Evolutionary conservation across 2,797 vertebrate genomes (phyloP), one percentile per base, ranked within the genome.

Genomic region (Rhinatrema bivittatum): DNA sequence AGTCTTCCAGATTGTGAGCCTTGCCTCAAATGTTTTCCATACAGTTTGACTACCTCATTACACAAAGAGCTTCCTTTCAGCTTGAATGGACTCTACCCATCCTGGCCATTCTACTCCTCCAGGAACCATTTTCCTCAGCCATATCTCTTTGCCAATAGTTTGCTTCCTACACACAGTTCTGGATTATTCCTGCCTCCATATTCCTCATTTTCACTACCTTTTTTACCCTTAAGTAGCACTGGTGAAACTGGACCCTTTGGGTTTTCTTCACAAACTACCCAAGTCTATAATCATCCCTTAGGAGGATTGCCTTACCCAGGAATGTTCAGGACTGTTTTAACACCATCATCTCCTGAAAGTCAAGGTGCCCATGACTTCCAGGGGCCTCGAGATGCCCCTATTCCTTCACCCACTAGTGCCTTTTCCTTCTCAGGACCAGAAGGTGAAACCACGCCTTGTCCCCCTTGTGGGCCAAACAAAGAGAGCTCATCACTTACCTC

Each of bases 371-470:
- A n/a, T n/a, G n/a, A n/a, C n/a, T n/a, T n/a, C n/a, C n/a, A n/a
- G n/a, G n/a, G n/a, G 27, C 13, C 9, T 5, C 5, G 17, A 18
- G 20, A 24, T 6, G 8, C n/a, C 5, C 13, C 48, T 13, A 26
- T 35, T 17, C 20, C 47, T 7, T 13, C 17, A n/a, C 29, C 33
- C 7, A 16, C 26, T 2, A 23, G 30, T 3, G 16, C 16, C n/a
- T 45, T 32, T 35, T 15, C 28, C 19, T 32, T 9, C 15, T 16
- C 6, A 2, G 15, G 26, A 15, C 38, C 62, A 3, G 68, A 70
- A 5, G 65, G 72, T 3, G 63, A 72, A 18, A 60, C 83, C 38
- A 87, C 82, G 36, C 82, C 81, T 48, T 51, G 60, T 5, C 65
- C 69, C 2, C 56, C 65, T 1, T 76, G 78, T 22, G 42, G 68